Base-by-base conservation (phyloP, 2,888 invertebrate genomes). In the Ophion slaviceki region DNA sequence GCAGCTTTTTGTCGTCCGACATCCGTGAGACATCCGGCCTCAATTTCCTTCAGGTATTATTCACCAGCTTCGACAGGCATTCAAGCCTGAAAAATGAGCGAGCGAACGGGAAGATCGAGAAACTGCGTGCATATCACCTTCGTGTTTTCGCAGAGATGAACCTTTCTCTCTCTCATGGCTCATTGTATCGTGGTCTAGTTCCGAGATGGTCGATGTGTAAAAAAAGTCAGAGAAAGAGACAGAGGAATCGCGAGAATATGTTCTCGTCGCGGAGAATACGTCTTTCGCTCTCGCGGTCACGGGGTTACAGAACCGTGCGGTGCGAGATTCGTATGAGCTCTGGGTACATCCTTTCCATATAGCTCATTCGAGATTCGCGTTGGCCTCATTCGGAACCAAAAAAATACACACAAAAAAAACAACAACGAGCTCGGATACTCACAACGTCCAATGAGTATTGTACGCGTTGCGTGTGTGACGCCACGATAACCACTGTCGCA, bases 221-320 rank as follows among this genome's bases (percentile, higher is more conserved):
- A 10, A 72, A 62, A 47, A 62, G 47, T 47, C 8, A 64, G 57
- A 62, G 14, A 40, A 7, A 40, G 40, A 40, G 40, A 40, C 40
- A 14, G 28, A 36, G 40, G 7, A 78, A 45, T 10, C 53, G 8
- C 70, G 11, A 57, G 47, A 61, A 57, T 59, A 64, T 75, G 62
- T 66, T 59, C 47, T 32, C 17, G 78, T 62, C n/a, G 32, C 11
- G 28, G 57, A n/a, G 71, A 40, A 40, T 53, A 77, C 53, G 75
- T 78, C 24, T 78, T 83, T 57, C 67, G 71, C 40, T 53, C 67
- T 77, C 68, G 57, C 80, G 85, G 77, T 86, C 80, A 86, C 72
- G 80, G 59, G 82, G 82, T 82, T 83, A 86, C 80, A 80, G 80
- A 82, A 61, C 72, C 82, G 77, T 57, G 47, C 59, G 59, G 45